A percentile compares a stretch with the other conserved stretches of the same genome.
These are phyloP conservation scores for Paedocypris micromegethes DNA, from an alignment of 2,797 vertebrate genomes.

Conservation along the genomic window DNA sequence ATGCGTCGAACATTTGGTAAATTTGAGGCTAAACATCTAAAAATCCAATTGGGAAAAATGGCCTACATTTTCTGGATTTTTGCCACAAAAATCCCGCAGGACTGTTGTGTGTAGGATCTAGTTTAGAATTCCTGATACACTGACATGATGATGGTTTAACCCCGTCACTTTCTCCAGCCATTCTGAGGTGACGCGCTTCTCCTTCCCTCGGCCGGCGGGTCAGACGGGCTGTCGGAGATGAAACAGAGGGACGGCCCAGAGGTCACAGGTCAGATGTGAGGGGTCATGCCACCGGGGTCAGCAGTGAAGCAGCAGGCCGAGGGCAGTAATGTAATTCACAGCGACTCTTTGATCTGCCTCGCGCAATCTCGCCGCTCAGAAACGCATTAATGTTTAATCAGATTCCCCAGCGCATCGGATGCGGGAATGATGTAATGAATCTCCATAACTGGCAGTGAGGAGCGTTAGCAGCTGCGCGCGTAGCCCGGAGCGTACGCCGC, in stretches of 20 bases:
- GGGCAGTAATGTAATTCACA: conserved; percentile 40
- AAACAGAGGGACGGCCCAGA: conserved; percentile 28
- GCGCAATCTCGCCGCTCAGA: background rate
- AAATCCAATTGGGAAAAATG: too few relatives aligned
- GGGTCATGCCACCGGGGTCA: conserved; percentile 52
- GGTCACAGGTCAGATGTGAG: conserved; percentile 54
- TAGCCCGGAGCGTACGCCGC: conserved; percentile 6
- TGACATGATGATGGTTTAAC: conserved; percentile 29
- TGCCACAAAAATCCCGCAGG: too few relatives aligned
- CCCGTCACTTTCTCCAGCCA: conserved; percentile 15
- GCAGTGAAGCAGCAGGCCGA: conserved; percentile 43
- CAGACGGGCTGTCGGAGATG: conserved; percentile 24
- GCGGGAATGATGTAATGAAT: conserved; percentile 19
- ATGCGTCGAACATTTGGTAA: too few relatives aligned
- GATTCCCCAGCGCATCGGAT: conserved; percentile 19
- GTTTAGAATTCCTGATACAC: background rate
- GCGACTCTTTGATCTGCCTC: conserved; percentile 29
- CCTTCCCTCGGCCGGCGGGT: conserved; percentile 1
- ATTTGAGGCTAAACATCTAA: too few relatives aligned
- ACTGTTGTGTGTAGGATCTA: too few relatives aligned
- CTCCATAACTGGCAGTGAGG: conserved; percentile 18
- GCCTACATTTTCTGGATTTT: too few relatives aligned
- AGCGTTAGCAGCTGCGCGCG: conserved; percentile 23
- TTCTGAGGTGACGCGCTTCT: conserved; percentile 5
- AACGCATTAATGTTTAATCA: conserved; percentile 38